Evolutionary conservation across 2,888 invertebrate species (phyloP), one percentile per base, ranked within the genome.

Genomic region (Papilio elwesi): DNA sequence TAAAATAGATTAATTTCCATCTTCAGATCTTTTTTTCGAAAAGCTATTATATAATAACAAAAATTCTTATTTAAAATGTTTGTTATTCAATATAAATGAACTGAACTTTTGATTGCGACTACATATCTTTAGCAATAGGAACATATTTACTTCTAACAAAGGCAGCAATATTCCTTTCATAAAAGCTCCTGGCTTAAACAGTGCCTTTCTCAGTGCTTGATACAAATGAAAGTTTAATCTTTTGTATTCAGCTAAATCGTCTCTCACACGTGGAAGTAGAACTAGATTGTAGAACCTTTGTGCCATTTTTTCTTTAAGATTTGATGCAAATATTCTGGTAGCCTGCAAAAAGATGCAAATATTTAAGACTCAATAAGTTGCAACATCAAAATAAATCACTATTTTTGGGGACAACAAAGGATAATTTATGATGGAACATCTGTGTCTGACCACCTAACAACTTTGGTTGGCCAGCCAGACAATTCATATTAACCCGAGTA

Each of bases 141-240:
- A 66, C 26, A 65, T 70, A 80, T 78, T 86, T 83, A 94, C 94
- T 87, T 96, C 96, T 52, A 97, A 88, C 59, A 97, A 88, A 0
- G 97, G 97, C 73, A 97, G 83, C 65, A 97, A 87, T 78, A 97
- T 95, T 59, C 96, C 99, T 93, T 99, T 99, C 97, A 99, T 99
- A 83, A 99, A 99, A 57, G 98, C 99, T 36, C 97, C 98, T 57
- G 99, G 99, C 87, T 99, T 99, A 89, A 98, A 99, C 0, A 99
- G 94, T 0, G 99, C 95, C 90, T 99, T 99, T 76, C 96, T 95
- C 65, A 99, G 86, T 0, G 99, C 98, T 83, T 98, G 98, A 88
- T 99, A 99, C 47, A 99, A 93, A 90, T 99, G 99, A 87, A 98
- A 98, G 90, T 99, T 99, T 2, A 99, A 93, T 83, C 97, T 95